phyloP scores from a whole-genome alignment of 2,888 invertebrate species.

The Zhuqinia jingwanae region DNA sequence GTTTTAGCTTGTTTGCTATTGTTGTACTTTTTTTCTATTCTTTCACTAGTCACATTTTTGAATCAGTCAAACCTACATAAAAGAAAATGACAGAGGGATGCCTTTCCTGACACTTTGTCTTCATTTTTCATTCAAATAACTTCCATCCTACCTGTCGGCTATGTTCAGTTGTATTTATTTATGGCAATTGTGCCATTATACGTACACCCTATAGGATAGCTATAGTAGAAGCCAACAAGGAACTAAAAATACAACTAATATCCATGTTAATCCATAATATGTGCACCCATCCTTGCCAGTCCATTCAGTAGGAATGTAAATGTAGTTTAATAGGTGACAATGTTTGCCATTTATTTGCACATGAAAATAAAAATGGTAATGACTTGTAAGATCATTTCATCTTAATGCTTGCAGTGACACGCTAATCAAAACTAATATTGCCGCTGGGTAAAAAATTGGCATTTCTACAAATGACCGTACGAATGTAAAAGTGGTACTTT shows the following conservation, averaged over 20 bases:
- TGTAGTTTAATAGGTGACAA: slow-evolving; percentile 52
- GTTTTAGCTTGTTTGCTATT: slow-evolving; percentile 70
- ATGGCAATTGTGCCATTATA: too few relatives aligned
- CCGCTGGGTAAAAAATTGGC: too few relatives aligned
- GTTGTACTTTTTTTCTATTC: slow-evolving; percentile 54
- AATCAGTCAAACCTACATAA: slow-evolving; percentile 56
- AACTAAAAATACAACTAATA: too few relatives aligned
- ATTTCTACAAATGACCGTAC: too few relatives aligned
- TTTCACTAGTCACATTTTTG: slow-evolving; percentile 52
- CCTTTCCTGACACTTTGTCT: slow-evolving; percentile 26
- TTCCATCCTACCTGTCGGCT: neutral
- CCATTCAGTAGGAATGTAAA: slow-evolving; percentile 26
- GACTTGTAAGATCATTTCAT: neutral
- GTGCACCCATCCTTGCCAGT: slow-evolving; percentile 24
- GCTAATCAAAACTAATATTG: too few relatives aligned
- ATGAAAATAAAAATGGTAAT: slow-evolving; percentile 40
- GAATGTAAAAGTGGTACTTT: too few relatives aligned
- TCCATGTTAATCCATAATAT: slow-evolving; percentile 45
- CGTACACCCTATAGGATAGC: too few relatives aligned
- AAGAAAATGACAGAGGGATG: slow-evolving; percentile 55
- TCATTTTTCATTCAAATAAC: slow-evolving; percentile 39
- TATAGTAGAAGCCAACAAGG: too few relatives aligned
- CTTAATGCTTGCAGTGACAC: too few relatives aligned
- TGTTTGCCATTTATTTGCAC: slow-evolving; percentile 24
- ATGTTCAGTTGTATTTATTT: too few relatives aligned